phyloP scores from a whole-genome alignment of 1,140 invertebrate species.

The Pteromalus puparum region DNA sequence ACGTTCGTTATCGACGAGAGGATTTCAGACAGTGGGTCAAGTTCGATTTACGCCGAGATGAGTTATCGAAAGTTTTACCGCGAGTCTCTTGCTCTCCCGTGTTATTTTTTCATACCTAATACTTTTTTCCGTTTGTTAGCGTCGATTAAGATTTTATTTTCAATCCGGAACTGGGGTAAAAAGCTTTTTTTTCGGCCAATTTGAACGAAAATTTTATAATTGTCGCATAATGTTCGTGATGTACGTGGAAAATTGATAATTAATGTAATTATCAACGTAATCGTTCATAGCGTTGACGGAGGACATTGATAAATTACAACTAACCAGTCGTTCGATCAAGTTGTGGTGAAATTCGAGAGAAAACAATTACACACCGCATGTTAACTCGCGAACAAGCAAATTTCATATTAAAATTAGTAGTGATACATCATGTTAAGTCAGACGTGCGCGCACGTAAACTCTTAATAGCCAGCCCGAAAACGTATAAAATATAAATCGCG shows the following conservation, averaged over 20 bases:
- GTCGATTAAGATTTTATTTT: not conserved
- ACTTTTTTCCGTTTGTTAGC: not conserved
- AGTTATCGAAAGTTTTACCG: slow-evolving; percentile 4
- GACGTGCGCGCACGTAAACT: not conserved
- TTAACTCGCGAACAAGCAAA: not conserved
- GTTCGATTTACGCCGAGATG: slow-evolving; percentile 16
- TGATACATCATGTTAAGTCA: not conserved
- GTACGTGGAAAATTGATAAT: not conserved
- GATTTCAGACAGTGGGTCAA: slow-evolving; percentile 4
- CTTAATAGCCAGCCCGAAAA: too few relatives aligned
- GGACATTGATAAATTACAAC: not conserved
- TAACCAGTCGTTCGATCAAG: not conserved
- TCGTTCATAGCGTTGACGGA: not conserved
- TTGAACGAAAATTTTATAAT: too few relatives aligned
- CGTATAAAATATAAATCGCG: too few relatives aligned
- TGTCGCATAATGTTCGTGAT: too few relatives aligned
- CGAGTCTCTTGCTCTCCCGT: not conserved
- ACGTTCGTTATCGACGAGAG: slow-evolving; percentile 17
- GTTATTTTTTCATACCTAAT: not conserved
- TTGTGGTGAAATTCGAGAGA: not conserved
- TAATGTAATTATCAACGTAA: not conserved
- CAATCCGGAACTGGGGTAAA: too few relatives aligned
- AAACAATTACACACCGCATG: not conserved
- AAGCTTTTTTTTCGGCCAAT: too few relatives aligned
- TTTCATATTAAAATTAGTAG: not conserved